A percentile compares a stretch with the other conserved stretches of the same genome.
phyloP scores from a whole-genome alignment of 2,797 vertebrate genomes.

The Chelon auratus region DNA sequence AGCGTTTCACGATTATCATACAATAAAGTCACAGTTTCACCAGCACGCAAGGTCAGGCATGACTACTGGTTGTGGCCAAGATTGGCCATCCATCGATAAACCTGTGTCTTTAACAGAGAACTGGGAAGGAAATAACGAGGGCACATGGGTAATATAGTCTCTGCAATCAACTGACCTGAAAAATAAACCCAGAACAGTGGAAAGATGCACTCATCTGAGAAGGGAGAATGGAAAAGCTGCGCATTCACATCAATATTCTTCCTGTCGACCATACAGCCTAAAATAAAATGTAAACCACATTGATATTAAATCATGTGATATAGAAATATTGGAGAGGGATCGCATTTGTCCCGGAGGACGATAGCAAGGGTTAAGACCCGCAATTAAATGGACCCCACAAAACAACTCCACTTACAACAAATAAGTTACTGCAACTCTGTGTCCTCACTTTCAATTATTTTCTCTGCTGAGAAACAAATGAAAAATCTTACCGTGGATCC shows the following conservation, averaged over 20 bases:
- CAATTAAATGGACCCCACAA: slow-evolving; percentile 9
- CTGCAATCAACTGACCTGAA: slow-evolving; percentile 22
- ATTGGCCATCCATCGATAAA: slow-evolving; percentile 25
- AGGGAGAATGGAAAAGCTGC: slow-evolving; percentile 12
- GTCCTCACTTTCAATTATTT: neutral
- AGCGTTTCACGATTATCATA: slow-evolving; percentile 26
- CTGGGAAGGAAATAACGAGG: slow-evolving; percentile 24
- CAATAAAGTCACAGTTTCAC: slow-evolving; percentile 34
- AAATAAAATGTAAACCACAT: too few species aligned
- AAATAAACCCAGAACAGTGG: slow-evolving; percentile 26
- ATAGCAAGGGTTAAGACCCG: neutral
- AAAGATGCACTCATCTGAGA: slow-evolving; percentile 26
- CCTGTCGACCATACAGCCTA: neutral
- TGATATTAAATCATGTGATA: too few species aligned
- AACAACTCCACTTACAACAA: neutral
- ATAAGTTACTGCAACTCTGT: neutral
- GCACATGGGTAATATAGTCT: slow-evolving; percentile 23
- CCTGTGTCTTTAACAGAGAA: slow-evolving; percentile 7
- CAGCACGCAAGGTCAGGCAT: slow-evolving; percentile 17
- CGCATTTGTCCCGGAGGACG: too few species aligned
- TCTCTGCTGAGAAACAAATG: slow-evolving; percentile 1
- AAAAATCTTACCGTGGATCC: slow-evolving; percentile 16
- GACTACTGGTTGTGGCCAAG: slow-evolving; percentile 13
- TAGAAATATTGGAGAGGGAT: too few species aligned
- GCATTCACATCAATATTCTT: slow-evolving; percentile 17